phyloP scores from a whole-genome alignment of 2,888 invertebrate genomes.

The Phalera bucephala region DNA sequence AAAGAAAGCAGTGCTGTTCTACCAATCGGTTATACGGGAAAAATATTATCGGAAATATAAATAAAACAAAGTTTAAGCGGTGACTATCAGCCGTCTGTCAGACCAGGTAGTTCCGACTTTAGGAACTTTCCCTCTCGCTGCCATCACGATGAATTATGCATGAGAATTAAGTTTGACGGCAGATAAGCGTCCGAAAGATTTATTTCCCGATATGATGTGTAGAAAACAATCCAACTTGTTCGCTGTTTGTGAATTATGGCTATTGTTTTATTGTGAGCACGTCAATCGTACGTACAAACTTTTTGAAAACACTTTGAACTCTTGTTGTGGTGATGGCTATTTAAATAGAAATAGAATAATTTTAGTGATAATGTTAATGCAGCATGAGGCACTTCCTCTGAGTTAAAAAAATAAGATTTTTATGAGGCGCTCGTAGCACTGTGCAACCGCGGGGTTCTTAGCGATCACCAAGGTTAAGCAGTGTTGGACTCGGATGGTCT shows the following conservation, averaged over 20 bases:
- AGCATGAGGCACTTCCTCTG: too few species aligned
- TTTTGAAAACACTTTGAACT: conserved; percentile 37
- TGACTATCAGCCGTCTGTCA: conserved; percentile 46
- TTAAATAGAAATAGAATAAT: too few species aligned
- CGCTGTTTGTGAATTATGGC: conserved; percentile 74
- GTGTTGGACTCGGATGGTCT: too few species aligned
- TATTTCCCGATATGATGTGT: conserved; percentile 80
- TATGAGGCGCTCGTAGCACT: too few species aligned
- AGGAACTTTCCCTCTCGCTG: conserved; percentile 66
- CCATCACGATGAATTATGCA: conserved; percentile 79
- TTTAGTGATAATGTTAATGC: too few species aligned
- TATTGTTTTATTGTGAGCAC: conserved; percentile 74
- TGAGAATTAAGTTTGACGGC: conserved; percentile 80
- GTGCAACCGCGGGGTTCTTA: too few species aligned
- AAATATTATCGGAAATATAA: conserved; percentile 7
- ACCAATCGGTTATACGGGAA: too few species aligned
- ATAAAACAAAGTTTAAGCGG: conserved; percentile 7
- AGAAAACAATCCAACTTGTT: conserved; percentile 81
- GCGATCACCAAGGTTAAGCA: too few species aligned
- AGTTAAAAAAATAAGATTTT: too few species aligned
- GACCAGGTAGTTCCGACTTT: conserved; percentile 45
- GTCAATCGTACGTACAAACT: conserved; percentile 56
- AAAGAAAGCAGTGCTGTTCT: too few species aligned
- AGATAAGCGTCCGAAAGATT: conserved; percentile 79
- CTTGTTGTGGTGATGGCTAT: too few species aligned